These are phyloP conservation scores for Melipona quadrifasciata DNA, from an alignment of 1,140 invertebrate genomes.

Conservation along the genomic window DNA sequence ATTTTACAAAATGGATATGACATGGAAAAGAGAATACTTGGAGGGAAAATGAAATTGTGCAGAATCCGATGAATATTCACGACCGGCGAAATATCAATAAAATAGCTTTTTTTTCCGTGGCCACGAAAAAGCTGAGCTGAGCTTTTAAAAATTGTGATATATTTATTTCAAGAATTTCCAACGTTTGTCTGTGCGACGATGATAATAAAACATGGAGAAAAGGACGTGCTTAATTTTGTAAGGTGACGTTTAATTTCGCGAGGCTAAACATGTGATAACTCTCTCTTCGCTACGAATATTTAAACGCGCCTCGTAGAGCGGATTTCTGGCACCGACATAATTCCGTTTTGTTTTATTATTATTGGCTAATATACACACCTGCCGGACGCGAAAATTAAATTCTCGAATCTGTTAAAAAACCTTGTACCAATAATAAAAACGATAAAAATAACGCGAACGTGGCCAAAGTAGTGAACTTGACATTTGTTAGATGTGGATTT, in stretches of 20 bases:
- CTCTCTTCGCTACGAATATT: background rate
- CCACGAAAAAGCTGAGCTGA: background rate
- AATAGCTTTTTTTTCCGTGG: background rate
- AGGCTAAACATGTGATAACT: background rate
- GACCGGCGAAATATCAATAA: background rate
- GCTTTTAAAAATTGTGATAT: background rate
- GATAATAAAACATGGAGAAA: background rate
- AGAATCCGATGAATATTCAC: background rate
- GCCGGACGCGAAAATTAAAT: background rate
- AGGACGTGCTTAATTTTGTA: background rate
- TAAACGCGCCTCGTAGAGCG: background rate
- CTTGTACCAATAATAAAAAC: background rate
- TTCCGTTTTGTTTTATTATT: background rate
- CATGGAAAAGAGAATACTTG: too few relatives aligned
- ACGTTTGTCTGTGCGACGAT: rapidly evolving
- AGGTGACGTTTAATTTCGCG: background rate
- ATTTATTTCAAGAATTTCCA: background rate
- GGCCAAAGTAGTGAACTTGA: too few relatives aligned
- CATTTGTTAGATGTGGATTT: too few relatives aligned
- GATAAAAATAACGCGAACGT: too few relatives aligned
- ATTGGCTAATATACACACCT: background rate
- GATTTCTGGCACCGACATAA: background rate
- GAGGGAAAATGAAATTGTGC: background rate
- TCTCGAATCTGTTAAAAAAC: background rate
- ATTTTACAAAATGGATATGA: background rate